A percentile compares a stretch with the other conserved stretches of the same genome.
Conservation (phyloP, 2,113 vertebrate genomes). For the Neodon shergylaensis region DNA sequence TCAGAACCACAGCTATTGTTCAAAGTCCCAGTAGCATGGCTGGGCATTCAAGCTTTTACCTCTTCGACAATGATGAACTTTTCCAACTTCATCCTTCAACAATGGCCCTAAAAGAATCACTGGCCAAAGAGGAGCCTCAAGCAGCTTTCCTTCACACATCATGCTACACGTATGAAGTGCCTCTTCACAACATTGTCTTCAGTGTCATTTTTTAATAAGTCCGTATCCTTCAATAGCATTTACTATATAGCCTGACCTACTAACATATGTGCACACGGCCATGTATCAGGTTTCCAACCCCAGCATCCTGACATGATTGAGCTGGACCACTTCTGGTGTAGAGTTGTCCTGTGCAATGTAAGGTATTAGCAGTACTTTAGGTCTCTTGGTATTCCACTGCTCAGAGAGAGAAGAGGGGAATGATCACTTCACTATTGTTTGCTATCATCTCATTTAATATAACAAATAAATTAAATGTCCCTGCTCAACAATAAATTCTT, state of each 20-base stretch:
- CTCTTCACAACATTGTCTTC: neutral
- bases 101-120: neutral
- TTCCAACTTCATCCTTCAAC: neutral
- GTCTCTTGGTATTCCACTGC: neutral
- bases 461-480: constrained; percentile 18
- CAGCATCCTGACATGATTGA: neutral
- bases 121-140: neutral
- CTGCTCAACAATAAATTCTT: constrained; percentile 29
- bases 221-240: neutral
- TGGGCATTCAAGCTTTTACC: neutral
- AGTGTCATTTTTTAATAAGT: neutral
- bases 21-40: neutral
- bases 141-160: neutral
- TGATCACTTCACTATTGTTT: neutral
- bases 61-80: neutral
- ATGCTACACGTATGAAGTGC: neutral
- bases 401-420: fast-evolving
- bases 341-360: neutral
- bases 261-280: neutral
- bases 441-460: neutral
- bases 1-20: neutral
- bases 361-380: neutral
- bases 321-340: neutral
- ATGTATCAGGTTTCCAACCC: neutral
- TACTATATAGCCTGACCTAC: neutral